Evolutionary conservation across 2,888 invertebrate genomes (phyloP).

Genomic region (Neelides folsomi): DNA sequence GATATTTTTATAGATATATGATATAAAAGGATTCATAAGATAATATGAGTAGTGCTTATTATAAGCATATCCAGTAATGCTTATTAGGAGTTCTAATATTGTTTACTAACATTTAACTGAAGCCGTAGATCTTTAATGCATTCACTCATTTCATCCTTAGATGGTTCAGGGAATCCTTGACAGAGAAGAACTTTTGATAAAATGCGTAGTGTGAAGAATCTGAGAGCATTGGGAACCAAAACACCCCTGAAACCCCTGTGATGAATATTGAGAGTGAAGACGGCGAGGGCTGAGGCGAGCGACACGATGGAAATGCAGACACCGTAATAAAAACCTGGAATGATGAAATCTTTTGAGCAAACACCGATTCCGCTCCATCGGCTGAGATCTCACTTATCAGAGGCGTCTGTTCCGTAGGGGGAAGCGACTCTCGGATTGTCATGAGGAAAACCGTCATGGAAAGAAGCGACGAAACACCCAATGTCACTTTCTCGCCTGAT

Average conservation of each 20-base stretch:
- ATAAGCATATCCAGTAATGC: no score
- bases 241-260: constrained; percentile 69
- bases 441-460: constrained; percentile 80
- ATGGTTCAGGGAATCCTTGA: constrained; percentile 46
- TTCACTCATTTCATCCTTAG: constrained; percentile 28
- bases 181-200: constrained; percentile 60
- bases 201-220: constrained; percentile 58
- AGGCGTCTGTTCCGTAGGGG: constrained; percentile 75
- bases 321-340: constrained; percentile 64
- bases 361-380: neutral
- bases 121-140: constrained; percentile 28
- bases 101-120: constrained; percentile 25
- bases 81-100: no score
- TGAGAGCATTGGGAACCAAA: constrained; percentile 57
- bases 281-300: constrained; percentile 65
- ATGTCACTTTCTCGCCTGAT: constrained; percentile 73
- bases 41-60: no score
- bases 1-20: no score
- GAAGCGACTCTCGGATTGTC: constrained; percentile 71
- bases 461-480: constrained; percentile 72
- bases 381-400: constrained; percentile 50
- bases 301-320: constrained; percentile 69
- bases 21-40: no score
- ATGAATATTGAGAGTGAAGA: constrained; percentile 71
- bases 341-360: neutral